A percentile compares a stretch with the other conserved stretches of the same genome.
phyloP scores from a whole-genome alignment of 1,140 invertebrate genomes.

The Pollicipes pollicipes region DNA sequence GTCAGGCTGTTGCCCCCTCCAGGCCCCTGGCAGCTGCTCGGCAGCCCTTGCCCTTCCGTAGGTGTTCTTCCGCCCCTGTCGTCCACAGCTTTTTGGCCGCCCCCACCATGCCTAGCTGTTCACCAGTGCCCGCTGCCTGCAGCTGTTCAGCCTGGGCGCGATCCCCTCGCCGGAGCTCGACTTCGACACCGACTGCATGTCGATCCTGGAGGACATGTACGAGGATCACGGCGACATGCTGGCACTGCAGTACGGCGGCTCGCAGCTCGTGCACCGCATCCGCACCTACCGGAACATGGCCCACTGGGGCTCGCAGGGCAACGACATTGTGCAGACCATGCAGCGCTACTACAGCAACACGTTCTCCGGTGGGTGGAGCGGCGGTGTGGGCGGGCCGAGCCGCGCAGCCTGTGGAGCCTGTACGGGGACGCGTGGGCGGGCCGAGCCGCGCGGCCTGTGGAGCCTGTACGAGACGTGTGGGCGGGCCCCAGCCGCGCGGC shows the following conservation, averaged over 20 bases:
- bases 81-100: too few species aligned
- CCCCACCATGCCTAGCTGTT: too few species aligned
- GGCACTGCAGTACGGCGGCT: constrained; percentile 95
- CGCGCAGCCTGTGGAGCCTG: too few species aligned
- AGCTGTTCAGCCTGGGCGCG: not conserved
- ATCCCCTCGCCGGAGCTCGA: not conserved
- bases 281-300: constrained; percentile 76
- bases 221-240: constrained; percentile 98
- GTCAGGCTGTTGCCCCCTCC: too few species aligned
- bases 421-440: not conserved
- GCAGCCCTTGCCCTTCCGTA: too few species aligned
- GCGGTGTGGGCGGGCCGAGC: not conserved
- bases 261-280: constrained; percentile 88
- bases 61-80: too few species aligned
- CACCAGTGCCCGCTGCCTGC: not conserved
- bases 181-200: constrained; percentile 86
- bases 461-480: not conserved
- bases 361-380: constrained; percentile 50
- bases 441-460: not conserved
- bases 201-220: constrained; percentile 88
- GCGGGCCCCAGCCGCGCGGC: not conserved
- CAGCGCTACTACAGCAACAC: constrained; percentile 98
- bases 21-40: too few species aligned
- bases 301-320: constrained; percentile 91
- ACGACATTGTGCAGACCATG: constrained; percentile 96